Base-by-base conservation (phyloP, 2,113 vertebrate species). In the Archocentrus centrarchus region DNA sequence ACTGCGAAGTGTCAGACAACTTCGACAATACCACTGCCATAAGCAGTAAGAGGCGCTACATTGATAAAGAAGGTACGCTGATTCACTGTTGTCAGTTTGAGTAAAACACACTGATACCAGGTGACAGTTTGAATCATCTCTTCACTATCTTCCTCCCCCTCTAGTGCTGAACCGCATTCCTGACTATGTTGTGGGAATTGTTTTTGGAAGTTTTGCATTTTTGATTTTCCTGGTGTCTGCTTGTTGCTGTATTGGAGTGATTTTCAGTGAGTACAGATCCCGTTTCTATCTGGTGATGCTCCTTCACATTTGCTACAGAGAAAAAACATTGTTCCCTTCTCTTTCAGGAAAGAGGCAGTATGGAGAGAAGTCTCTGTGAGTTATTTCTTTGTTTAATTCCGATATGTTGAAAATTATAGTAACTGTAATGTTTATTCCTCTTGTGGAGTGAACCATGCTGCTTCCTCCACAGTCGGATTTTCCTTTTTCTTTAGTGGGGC, bases 141-240 rank as follows among this genome's bases (percentile, higher is more conserved):
- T 6, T 70, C 32, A 35, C 61, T 15, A 15, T 79, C 77, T 77
- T 62, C 70, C 11, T 85, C 53, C 55, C 68, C 59, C 30, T 82
- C 20, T 68, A 95, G 95, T 27, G 20, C 24, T 95, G 22, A 94
- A 94, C 77, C 76, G 32, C 20, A 50, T 96, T 6, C 82, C 93
- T 2, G 2, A 39, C 11, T 2, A 1, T 3, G 90, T 91, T 53
- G 88, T 85, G 32, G 90, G 83, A 0, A 53, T 87, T 1, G 92
- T 96, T 17, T 95, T 96, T 60, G 90, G 89, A 59, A 83, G 89
- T 78, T 95, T 96, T 64, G 24, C 59, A 1, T 5, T 91, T 15
- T 5, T 96, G 58, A 8, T 95, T 10, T 0, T 85, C 14, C 7
- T 94, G 35, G 83, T 95, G 47, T 79, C 66, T 0, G 1, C 37